Conservation (phyloP, 1,140 invertebrate species). For the Procambarus clarkii region DNA sequence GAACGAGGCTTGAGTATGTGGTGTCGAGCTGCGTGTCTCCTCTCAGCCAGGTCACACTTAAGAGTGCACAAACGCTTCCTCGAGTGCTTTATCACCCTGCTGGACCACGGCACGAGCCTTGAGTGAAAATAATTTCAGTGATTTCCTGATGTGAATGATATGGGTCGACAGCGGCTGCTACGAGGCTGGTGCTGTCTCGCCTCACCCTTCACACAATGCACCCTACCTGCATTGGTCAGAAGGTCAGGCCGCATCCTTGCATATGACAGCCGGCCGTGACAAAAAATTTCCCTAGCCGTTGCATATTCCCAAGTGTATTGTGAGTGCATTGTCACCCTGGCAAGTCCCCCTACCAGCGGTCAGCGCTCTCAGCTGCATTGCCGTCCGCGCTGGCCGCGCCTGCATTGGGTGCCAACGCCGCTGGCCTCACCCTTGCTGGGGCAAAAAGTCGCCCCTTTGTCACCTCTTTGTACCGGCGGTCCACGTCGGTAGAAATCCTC, state of each 20-base stretch:
- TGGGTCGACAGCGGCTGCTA: background rate
- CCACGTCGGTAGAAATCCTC: conserved; percentile 40
- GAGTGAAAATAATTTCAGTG: background rate
- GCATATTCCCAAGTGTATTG: conserved; percentile 69
- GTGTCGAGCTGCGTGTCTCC: background rate
- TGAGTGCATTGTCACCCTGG: conserved; percentile 54
- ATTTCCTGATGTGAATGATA: background rate
- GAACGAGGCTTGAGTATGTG: background rate
- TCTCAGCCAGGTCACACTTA: background rate
- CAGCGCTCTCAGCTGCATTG: conserved; percentile 63
- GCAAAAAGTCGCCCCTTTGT: conserved; percentile 59
- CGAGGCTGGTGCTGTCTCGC: background rate
- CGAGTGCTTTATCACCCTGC: background rate
- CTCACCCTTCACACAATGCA: conserved; percentile 5
- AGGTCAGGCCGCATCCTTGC: conserved; percentile 59
- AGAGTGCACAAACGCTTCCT: background rate
- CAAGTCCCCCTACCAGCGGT: conserved; percentile 53
- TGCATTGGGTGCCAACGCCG: conserved; percentile 67
- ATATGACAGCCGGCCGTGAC: conserved; percentile 66
- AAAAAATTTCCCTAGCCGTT: conserved; percentile 57
- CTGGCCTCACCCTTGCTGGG: conserved; percentile 34
- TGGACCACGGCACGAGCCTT: background rate
- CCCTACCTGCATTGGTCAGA: conserved; percentile 67
- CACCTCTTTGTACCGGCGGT: conserved; percentile 32
- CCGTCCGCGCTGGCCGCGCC: conserved; percentile 49